These are phyloP conservation scores for Sternarchorhynchus goeldii DNA, from an alignment of 2,797 vertebrate species.

Conservation along the genomic window DNA sequence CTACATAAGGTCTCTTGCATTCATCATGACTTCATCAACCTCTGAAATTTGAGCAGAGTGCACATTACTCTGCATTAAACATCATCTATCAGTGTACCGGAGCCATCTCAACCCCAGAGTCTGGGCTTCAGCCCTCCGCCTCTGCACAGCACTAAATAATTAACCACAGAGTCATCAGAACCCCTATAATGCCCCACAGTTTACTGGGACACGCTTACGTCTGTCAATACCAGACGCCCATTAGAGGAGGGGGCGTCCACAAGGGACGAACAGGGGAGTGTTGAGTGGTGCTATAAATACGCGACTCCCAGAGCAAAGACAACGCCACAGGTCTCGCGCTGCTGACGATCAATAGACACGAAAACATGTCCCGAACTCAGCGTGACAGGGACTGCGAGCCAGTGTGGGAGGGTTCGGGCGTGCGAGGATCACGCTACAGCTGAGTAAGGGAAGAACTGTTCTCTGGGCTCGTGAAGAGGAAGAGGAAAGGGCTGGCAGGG, in stretches of 20 bases:
- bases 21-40: conserved; percentile 46
- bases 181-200: conserved; percentile 28
- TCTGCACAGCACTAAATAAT: conserved; percentile 47
- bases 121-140: conserved; percentile 6
- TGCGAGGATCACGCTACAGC: conserved; percentile 3
- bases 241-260: conserved; percentile 12
- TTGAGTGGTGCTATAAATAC: conserved; percentile 48
- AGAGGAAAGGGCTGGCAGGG: neutral
- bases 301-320: neutral
- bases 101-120: neutral
- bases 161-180: conserved; percentile 37
- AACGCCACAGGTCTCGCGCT: neutral
- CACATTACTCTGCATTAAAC: conserved; percentile 26
- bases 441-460: conserved; percentile 7
- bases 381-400: conserved; percentile 9
- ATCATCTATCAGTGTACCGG: conserved; percentile 9
- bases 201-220: conserved; percentile 11
- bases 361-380: conserved; percentile 24
- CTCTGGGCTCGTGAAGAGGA: neutral
- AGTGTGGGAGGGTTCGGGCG: neutral
- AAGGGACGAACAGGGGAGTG: conserved; percentile 17
- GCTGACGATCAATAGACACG: conserved; percentile 44
- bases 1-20: neutral
- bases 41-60: conserved; percentile 38
- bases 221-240: conserved; percentile 38